Conservation (phyloP, 2,888 invertebrate genomes). For the Drosophila kambysellisi region DNA sequence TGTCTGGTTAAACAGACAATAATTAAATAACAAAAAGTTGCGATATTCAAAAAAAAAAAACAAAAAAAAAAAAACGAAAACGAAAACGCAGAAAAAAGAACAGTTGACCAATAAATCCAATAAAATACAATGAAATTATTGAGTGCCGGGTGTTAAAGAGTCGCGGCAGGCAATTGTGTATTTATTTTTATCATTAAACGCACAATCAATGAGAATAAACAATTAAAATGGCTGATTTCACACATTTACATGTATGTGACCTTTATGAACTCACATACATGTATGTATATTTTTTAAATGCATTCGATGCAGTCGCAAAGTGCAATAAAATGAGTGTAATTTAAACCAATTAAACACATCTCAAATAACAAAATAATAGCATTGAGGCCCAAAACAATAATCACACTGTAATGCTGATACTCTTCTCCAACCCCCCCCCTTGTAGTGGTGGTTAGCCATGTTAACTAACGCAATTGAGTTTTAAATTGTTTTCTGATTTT, state of each 20-base stretch:
- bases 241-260: neutral
- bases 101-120: constrained; percentile 9
- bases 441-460: neutral
- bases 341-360: constrained; percentile 15
- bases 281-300: neutral
- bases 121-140: constrained; percentile 13
- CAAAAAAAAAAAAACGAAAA: no score
- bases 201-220: constrained; percentile 67
- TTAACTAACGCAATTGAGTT: neutral
- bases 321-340: constrained; percentile 9
- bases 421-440: no score
- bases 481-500: neutral
- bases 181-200: constrained; percentile 11
- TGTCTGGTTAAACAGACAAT: constrained; percentile 9
- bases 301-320: neutral
- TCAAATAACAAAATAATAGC: constrained; percentile 2
- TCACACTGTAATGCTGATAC: neutral
- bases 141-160: neutral
- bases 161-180: neutral
- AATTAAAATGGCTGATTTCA: constrained; percentile 44
- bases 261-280: neutral
- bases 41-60: neutral
- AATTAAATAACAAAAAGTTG: constrained; percentile 11
- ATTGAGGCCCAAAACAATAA: neutral
- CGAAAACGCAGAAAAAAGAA: neutral